phyloP scores from a whole-genome alignment of 2,113 vertebrate genomes.

The Hydrochoerus hydrochaeris region DNA sequence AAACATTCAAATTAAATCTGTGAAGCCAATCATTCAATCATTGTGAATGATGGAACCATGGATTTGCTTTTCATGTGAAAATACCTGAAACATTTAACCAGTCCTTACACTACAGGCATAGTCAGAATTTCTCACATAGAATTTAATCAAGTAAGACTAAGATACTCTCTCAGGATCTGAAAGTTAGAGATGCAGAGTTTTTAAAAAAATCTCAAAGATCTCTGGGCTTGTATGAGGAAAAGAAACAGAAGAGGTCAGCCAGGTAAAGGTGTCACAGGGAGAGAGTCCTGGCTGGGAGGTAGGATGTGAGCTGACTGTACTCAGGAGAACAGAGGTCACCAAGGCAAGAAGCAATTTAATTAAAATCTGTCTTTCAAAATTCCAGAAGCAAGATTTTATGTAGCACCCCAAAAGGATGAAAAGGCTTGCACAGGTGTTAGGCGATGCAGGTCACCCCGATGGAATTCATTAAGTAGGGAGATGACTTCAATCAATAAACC shows the following conservation, averaged over 20 bases:
- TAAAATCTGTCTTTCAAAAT: not conserved
- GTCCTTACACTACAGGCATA: not conserved
- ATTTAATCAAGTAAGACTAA: not conserved
- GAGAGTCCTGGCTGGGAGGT: rapidly evolving
- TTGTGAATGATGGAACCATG: not conserved
- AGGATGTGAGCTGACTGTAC: not conserved
- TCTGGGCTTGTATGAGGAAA: not conserved
- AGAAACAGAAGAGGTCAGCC: not conserved
- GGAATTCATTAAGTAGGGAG: not conserved
- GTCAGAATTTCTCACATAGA: not conserved
- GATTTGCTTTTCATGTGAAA: not conserved
- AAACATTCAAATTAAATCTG: not conserved
- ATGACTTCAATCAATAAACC: not conserved
- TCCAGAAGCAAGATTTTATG: not conserved
- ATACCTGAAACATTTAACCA: not conserved
- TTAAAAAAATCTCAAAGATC: not conserved
- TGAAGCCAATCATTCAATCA: not conserved
- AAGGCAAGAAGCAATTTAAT: not conserved
- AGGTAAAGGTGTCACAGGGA: not conserved
- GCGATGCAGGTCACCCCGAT: too few relatives aligned
- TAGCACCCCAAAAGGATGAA: rapidly evolving
- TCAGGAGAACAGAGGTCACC: not conserved
- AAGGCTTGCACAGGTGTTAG: not conserved
- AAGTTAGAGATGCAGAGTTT: not conserved
- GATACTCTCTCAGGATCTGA: not conserved